Conservation (phyloP, 92 coral and sea anemone genomes). For the Paragorgia papillata region DNA sequence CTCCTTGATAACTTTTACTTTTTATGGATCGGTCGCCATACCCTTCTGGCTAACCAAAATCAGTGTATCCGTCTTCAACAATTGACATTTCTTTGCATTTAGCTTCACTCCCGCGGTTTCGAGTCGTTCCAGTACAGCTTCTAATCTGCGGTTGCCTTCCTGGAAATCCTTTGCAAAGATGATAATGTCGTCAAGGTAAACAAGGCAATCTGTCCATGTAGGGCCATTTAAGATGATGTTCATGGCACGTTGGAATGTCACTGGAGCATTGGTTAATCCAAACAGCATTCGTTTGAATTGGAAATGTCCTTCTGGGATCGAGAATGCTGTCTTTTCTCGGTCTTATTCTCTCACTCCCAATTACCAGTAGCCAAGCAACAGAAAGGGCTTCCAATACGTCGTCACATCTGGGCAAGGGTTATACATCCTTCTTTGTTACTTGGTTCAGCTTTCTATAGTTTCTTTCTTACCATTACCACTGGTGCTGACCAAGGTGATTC, state of each 20-base stretch:
- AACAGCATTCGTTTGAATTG: conserved; percentile 49
- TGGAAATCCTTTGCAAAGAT: conserved; percentile 38
- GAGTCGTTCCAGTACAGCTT: conserved; percentile 36
- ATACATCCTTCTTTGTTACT: conserved; percentile 43
- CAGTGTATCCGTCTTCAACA: conserved; percentile 22
- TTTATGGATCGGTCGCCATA: conserved; percentile 50
- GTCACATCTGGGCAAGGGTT: conserved; percentile 51
- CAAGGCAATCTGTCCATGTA: conserved; percentile 46
- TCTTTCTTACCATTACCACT: too few species aligned
- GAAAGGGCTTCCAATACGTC: conserved; percentile 54
- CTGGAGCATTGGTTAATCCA: conserved; percentile 47
- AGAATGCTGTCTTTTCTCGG: conserved; percentile 52
- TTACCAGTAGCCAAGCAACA: conserved; percentile 42
- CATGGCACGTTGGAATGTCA: conserved; percentile 41
- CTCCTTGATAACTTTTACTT: conserved; percentile 24
- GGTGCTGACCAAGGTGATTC: conserved; percentile 19
- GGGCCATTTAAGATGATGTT: conserved; percentile 29
- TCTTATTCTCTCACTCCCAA: conserved; percentile 33
- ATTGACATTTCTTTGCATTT: conserved; percentile 43
- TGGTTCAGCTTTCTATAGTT: conserved; percentile 45
- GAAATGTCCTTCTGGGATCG: conserved; percentile 52
- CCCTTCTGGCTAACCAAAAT: conserved; percentile 39
- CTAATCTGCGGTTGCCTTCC: conserved; percentile 35
- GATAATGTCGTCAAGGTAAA: conserved; percentile 41
- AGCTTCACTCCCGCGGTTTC: conserved; percentile 56